A percentile compares a stretch with the other conserved stretches of the same genome.
phyloP scores from a whole-genome alignment of 2,888 invertebrate genomes.

The Mythimna impura region DNA sequence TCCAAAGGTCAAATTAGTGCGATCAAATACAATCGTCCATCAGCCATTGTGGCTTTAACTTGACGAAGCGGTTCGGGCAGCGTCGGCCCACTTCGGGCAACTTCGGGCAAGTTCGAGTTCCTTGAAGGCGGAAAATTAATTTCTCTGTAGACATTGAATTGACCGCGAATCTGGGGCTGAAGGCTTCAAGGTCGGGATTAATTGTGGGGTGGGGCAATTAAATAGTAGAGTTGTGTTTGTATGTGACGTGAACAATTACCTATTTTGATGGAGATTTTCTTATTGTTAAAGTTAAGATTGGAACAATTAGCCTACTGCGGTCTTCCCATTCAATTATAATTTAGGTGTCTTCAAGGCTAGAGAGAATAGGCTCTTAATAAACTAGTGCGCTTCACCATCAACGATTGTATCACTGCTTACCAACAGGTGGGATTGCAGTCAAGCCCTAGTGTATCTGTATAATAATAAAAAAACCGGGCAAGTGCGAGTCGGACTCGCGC shows the following conservation, averaged over 20 bases:
- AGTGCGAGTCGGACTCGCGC: no score
- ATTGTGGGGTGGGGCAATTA: constrained; percentile 8
- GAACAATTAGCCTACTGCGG: no score
- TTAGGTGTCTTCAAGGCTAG: no score
- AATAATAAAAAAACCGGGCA: no score
- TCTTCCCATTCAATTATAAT: no score
- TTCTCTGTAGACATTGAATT: constrained; percentile 48
- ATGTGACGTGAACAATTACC: not conserved
- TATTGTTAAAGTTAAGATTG: not conserved
- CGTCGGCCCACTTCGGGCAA: constrained; percentile 10
- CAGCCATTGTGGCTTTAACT: constrained; percentile 31
- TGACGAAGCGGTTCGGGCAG: constrained; percentile 10
- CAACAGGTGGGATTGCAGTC: no score
- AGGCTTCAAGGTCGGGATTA: constrained; percentile 27
- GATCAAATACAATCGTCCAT: constrained; percentile 44
- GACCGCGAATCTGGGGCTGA: constrained; percentile 43
- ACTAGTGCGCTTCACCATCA: no score
- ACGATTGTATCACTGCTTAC: no score
- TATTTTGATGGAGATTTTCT: not conserved
- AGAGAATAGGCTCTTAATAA: no score
- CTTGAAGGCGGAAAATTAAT: constrained; percentile 59
- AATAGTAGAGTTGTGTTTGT: not conserved
- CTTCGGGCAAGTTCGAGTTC: constrained; percentile 24
- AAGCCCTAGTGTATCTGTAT: no score
- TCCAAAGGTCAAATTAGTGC: constrained; percentile 36